These are phyloP conservation scores for Gymnoscopelus braueri DNA, from an alignment of 2,797 vertebrate species.

Conservation along the genomic window DNA sequence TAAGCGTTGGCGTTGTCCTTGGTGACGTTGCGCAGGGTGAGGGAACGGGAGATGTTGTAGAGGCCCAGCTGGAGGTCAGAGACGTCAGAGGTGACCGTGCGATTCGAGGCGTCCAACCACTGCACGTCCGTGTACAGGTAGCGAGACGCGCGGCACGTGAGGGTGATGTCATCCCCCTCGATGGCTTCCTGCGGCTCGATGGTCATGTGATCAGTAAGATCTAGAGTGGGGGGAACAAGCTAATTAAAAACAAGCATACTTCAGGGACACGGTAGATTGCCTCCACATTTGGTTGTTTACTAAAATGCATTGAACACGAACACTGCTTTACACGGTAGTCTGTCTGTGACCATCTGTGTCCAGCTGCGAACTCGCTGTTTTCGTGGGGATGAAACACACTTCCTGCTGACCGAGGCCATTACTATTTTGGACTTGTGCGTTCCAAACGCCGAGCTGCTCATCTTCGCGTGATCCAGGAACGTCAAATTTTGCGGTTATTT, in stretches of 20 bases:
- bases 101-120: slow-evolving; percentile 82
- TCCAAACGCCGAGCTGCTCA: slow-evolving; percentile 50
- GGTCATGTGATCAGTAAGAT: slow-evolving; percentile 64
- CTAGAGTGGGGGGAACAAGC: slow-evolving; percentile 51
- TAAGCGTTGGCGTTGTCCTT: slow-evolving; percentile 73
- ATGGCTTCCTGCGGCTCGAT: slow-evolving; percentile 71
- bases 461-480: slow-evolving; percentile 67
- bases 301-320: background rate
- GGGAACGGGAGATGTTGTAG: slow-evolving; percentile 81
- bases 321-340: slow-evolving; percentile 13
- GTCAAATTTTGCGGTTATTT: slow-evolving; percentile 79
- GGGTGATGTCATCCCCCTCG: slow-evolving; percentile 76
- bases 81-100: slow-evolving; percentile 43
- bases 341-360: background rate
- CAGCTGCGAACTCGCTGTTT: background rate
- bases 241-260: background rate
- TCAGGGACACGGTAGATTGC: slow-evolving; percentile 8
- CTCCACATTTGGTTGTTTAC: background rate
- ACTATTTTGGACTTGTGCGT: slow-evolving; percentile 31
- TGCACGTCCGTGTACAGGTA: slow-evolving; percentile 84
- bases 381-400: slow-evolving; percentile 16
- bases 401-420: slow-evolving; percentile 17
- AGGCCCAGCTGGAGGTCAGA: slow-evolving; percentile 51
- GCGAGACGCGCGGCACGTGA: slow-evolving; percentile 86
- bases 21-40: slow-evolving; percentile 83